Conservation (phyloP, 2,888 invertebrate genomes). For the Drosophila pseudotalamancana region DNA sequence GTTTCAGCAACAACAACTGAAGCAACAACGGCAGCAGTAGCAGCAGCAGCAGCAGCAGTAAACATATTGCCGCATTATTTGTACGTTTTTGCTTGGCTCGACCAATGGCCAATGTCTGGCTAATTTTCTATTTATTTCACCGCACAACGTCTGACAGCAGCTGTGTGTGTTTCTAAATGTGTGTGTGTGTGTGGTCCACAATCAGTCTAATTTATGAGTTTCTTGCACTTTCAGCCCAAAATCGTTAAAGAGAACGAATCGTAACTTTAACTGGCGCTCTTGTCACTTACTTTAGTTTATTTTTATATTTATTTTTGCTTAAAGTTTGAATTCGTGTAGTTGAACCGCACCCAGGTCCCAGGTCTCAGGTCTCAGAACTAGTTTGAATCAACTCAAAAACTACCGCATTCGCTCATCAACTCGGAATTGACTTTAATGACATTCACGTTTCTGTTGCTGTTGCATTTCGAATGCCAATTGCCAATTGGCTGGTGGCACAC, state of each 20-base stretch:
- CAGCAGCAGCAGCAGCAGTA: slow-evolving; percentile 28
- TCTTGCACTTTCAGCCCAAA: slow-evolving; percentile 65
- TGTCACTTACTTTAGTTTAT: slow-evolving; percentile 5
- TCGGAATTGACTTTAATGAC: slow-evolving; percentile 64
- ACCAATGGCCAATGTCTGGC: slow-evolving; percentile 69
- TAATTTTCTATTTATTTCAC: slow-evolving; percentile 80
- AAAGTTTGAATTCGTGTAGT: slow-evolving; percentile 72
- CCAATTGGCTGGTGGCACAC: slow-evolving; percentile 41
- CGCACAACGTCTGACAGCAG: slow-evolving; percentile 52
- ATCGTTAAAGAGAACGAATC: slow-evolving; percentile 43
- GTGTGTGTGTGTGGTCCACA: slow-evolving; percentile 21
- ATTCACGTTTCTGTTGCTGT: slow-evolving; percentile 60
- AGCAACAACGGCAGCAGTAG: slow-evolving; percentile 16
- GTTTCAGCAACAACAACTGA: slow-evolving; percentile 46
- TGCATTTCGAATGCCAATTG: slow-evolving; percentile 59
- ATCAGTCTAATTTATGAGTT: slow-evolving; percentile 70
- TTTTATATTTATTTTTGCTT: neutral
- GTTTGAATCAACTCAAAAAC: slow-evolving; percentile 36
- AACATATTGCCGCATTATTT: slow-evolving; percentile 59
- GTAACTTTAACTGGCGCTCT: slow-evolving; percentile 20
- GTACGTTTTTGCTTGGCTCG: slow-evolving; percentile 43
- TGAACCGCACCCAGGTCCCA: slow-evolving; percentile 32
- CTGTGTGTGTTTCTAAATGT: slow-evolving; percentile 1
- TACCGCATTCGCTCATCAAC: slow-evolving; percentile 61
- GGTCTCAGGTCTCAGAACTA: slow-evolving; percentile 33